Conservation (phyloP, 2,797 vertebrate species). For the Sebastes wilsoni region DNA sequence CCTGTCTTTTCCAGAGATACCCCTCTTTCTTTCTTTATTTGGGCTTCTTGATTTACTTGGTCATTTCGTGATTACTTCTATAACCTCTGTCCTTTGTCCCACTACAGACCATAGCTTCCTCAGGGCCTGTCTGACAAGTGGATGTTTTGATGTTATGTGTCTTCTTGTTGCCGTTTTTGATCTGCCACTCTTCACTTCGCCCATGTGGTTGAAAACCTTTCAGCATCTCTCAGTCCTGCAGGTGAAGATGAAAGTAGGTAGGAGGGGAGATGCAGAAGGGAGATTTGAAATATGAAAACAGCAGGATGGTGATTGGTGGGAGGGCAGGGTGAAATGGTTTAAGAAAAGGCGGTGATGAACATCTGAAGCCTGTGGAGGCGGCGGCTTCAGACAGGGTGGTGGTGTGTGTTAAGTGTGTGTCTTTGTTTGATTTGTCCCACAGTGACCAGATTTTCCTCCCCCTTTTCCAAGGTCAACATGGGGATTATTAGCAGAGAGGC, state of each 20-base stretch:
- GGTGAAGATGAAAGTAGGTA: neutral
- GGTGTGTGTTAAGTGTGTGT: conserved; percentile 18
- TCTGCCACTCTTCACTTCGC: neutral
- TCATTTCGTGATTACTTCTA: neutral
- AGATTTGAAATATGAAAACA: conserved; percentile 3
- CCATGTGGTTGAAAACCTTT: neutral
- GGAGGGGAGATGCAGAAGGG: neutral
- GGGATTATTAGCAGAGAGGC: conserved; percentile 54
- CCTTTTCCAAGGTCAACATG: conserved; percentile 72
- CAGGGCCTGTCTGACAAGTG: neutral
- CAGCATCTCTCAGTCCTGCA: neutral
- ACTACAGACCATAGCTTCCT: neutral
- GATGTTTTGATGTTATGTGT: neutral
- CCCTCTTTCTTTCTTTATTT: neutral
- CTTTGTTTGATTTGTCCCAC: conserved; percentile 37
- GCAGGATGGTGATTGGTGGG: neutral
- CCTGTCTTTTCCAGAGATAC: neutral
- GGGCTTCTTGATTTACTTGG: neutral
- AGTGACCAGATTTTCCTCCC: conserved; percentile 15
- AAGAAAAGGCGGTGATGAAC: neutral
- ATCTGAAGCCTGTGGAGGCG: neutral
- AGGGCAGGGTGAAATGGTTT: neutral
- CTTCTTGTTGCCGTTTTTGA: neutral
- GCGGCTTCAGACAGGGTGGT: neutral
- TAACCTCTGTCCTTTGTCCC: neutral